A percentile compares a stretch with the other conserved stretches of the same genome.
These are phyloP conservation scores for Schizopygopsis malacanthus DNA, from an alignment of 2,797 vertebrate species.

Conservation along the genomic window DNA sequence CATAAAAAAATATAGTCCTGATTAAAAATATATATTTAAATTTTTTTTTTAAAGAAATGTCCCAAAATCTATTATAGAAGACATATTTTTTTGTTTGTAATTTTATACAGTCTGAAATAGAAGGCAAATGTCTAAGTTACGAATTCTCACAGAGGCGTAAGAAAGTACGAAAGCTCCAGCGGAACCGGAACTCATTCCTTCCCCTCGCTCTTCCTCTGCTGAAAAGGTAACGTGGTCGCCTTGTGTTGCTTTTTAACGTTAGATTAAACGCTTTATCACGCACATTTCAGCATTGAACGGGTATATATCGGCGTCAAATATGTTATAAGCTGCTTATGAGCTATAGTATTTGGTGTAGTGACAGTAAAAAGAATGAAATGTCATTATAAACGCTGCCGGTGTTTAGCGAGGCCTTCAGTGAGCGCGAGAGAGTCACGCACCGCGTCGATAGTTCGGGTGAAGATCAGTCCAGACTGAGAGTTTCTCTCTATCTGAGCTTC, in stretches of 20 bases:
- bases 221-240: conserved; percentile 83
- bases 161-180: conserved; percentile 61
- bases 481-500: not conserved
- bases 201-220: conserved; percentile 76
- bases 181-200: conserved; percentile 75
- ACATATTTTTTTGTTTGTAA: not conserved
- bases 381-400: not conserved
- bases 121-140: not conserved
- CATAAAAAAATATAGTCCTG: not conserved
- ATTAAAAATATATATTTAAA: not conserved
- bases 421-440: not conserved
- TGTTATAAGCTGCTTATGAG: not conserved
- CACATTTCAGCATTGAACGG: not conserved
- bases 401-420: conserved; percentile 22
- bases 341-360: not conserved
- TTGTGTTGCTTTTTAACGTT: conserved; percentile 38
- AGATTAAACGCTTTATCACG: not conserved
- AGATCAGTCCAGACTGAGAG: not conserved
- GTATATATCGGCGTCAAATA: not conserved
- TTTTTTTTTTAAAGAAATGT: fast-evolving
- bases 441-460: too few relatives aligned
- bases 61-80: fast-evolving
- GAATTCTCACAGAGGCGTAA: conserved; percentile 47
- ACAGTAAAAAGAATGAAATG: not conserved
- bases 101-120: not conserved